Conservation (phyloP, 2,888 invertebrate genomes). For the Temnothorax ravouxi region DNA sequence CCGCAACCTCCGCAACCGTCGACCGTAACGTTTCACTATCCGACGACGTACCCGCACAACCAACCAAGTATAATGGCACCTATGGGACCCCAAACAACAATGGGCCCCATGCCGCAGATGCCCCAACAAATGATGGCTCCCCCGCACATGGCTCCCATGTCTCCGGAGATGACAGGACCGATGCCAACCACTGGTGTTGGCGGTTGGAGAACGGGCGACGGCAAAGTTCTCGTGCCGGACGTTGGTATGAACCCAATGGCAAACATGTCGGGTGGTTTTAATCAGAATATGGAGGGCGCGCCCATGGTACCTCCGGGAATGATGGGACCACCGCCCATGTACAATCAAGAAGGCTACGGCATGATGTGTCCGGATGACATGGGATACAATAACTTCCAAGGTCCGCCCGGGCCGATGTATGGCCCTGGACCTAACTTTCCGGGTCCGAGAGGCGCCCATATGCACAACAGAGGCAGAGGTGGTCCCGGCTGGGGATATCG, state of each 20-base stretch:
- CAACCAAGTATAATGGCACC: slow-evolving; percentile 79
- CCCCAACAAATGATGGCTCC: slow-evolving; percentile 79
- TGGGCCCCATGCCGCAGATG: slow-evolving; percentile 77
- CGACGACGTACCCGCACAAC: slow-evolving; percentile 83
- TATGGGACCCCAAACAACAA: slow-evolving; percentile 78
- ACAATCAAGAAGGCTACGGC: slow-evolving; percentile 83
- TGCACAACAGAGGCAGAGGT: slow-evolving; percentile 82
- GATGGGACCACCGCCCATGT: slow-evolving; percentile 85
- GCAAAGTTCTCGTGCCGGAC: slow-evolving; percentile 86
- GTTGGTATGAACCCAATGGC: slow-evolving; percentile 82
- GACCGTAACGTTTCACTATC: slow-evolving; percentile 76
- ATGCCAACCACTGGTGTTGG: slow-evolving; percentile 84
- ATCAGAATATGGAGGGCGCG: slow-evolving; percentile 83
- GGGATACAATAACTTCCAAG: slow-evolving; percentile 80
- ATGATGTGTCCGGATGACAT: slow-evolving; percentile 83
- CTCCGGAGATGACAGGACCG: slow-evolving; percentile 79
- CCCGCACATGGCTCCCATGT: slow-evolving; percentile 85
- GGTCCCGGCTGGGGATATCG: slow-evolving; percentile 84
- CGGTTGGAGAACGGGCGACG: slow-evolving; percentile 87
- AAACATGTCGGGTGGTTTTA: slow-evolving; percentile 80
- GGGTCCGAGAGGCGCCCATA: slow-evolving; percentile 82
- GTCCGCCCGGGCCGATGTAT: slow-evolving; percentile 83
- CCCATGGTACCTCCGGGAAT: slow-evolving; percentile 85
- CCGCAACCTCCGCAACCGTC: slow-evolving; percentile 87
- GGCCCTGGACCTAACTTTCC: slow-evolving; percentile 81